phyloP scores from a whole-genome alignment of 2,797 vertebrate species.

The Pseudocheirus occidentalis region DNA sequence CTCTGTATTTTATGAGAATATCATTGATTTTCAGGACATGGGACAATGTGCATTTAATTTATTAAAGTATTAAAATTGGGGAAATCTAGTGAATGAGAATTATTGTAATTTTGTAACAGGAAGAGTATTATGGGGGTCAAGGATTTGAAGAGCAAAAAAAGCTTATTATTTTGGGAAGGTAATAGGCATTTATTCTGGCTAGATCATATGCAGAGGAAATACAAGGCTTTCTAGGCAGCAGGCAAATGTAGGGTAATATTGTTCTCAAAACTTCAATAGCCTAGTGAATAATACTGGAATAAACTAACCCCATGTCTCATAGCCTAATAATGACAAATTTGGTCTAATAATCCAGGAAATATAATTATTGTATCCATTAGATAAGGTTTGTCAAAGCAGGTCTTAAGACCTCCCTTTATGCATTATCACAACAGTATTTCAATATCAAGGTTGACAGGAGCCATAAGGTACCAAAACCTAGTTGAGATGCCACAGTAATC shows the following conservation, averaged over 20 bases:
- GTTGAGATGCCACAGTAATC: background rate
- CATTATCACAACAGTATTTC: background rate
- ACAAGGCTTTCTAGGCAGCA: background rate
- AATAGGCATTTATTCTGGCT: background rate
- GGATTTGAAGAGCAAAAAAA: background rate
- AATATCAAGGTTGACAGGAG: background rate
- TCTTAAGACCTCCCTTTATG: background rate
- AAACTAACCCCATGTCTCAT: background rate
- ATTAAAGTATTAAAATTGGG: background rate
- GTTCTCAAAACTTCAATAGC: background rate
- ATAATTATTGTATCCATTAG: background rate
- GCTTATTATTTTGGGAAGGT: background rate
- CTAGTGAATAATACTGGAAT: background rate
- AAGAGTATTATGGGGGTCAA: background rate
- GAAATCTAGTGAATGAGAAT: background rate
- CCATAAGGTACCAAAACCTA: background rate
- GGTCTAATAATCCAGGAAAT: background rate
- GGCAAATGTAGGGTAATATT: background rate
- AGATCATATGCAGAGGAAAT: background rate
- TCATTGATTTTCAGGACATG: background rate
- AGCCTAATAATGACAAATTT: background rate
- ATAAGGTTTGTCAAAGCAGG: background rate
- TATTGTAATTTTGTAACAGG: background rate
- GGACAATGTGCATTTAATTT: background rate
- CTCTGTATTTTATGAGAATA: too few relatives aligned